These are phyloP conservation scores for Hydrolagus colliei DNA, from an alignment of 2,797 vertebrate species.

Conservation along the genomic window DNA sequence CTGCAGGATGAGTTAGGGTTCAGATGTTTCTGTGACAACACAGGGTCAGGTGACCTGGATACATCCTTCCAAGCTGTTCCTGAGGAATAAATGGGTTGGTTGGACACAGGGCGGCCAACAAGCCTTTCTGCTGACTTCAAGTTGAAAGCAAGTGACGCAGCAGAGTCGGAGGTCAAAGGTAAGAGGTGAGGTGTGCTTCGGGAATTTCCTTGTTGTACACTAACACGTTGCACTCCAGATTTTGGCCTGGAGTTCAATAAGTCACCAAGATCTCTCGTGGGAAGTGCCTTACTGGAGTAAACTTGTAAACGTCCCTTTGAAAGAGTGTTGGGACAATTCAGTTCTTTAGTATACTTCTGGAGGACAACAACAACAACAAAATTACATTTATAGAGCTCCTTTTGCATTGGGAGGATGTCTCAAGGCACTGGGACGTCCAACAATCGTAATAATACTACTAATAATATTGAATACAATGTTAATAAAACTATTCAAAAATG, in stretches of 20 bases:
- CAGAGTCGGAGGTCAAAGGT: conserved; percentile 40
- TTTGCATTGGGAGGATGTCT: too few species aligned
- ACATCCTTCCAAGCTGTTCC: conserved; percentile 42
- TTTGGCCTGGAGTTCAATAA: conserved; percentile 45
- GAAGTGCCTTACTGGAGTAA: not conserved
- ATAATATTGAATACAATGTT: too few species aligned
- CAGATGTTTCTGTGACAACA: conserved; percentile 40
- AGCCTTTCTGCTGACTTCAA: conserved; percentile 36
- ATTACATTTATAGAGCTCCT: too few species aligned
- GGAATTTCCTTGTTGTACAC: conserved; percentile 42
- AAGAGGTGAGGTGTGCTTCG: conserved; percentile 46
- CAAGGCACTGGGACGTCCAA: too few species aligned
- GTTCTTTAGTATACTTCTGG: not conserved
- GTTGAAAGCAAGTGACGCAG: conserved; percentile 42
- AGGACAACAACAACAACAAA: not conserved
- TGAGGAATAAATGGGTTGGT: conserved; percentile 42
- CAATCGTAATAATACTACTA: not conserved
- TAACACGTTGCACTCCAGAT: conserved; percentile 43
- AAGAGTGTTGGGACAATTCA: not conserved
- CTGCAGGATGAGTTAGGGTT: conserved; percentile 31
- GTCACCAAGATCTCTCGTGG: conserved; percentile 40
- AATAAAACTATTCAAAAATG: too few species aligned
- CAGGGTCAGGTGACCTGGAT: conserved; percentile 40
- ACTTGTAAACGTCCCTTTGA: not conserved
- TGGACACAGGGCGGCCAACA: conserved; percentile 37